These are phyloP conservation scores for Agrypnus murinus DNA, from an alignment of 2,888 invertebrate genomes.

Conservation along the genomic window DNA sequence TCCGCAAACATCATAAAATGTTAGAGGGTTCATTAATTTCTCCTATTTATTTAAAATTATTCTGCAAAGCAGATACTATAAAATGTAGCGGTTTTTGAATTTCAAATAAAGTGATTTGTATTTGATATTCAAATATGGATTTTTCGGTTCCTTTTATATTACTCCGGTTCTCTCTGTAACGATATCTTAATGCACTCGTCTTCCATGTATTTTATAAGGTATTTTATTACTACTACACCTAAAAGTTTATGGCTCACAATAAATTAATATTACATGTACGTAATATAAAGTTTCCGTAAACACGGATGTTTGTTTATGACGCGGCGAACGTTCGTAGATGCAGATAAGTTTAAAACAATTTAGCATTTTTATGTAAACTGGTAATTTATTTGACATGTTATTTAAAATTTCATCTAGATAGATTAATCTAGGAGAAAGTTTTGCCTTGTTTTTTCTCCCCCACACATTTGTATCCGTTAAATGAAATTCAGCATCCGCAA, in stretches of 20 bases:
- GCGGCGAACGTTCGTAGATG: conserved; percentile 38
- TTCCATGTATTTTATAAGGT: conserved; percentile 20
- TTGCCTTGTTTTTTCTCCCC: neutral
- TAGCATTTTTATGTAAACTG: conserved; percentile 43
- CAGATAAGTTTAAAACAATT: conserved; percentile 53
- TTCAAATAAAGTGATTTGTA: conserved; percentile 55
- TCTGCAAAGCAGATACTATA: conserved; percentile 52
- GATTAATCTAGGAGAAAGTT: conserved; percentile 29
- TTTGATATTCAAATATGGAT: conserved; percentile 56
- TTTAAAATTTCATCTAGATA: conserved; percentile 44
- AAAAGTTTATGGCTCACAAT: conserved; percentile 54
- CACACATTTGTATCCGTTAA: neutral
- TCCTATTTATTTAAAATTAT: conserved; percentile 51
- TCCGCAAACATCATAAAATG: conserved; percentile 37
- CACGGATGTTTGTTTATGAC: conserved; percentile 55
- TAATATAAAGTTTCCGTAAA: conserved; percentile 57
- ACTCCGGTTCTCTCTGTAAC: conserved; percentile 28
- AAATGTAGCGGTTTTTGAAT: conserved; percentile 51
- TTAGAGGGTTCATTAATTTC: conserved; percentile 53
- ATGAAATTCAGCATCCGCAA: neutral
- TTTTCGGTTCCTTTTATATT: conserved; percentile 40
- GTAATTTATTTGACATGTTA: conserved; percentile 47
- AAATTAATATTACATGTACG: conserved; percentile 58
- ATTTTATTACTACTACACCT: conserved; percentile 48
- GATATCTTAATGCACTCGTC: conserved; percentile 41